Percentiles rank a stretch among this genome's conserved stretches.
Conservation (phyloP, 2,113 vertebrate genomes). For the Heterochromis multidens region DNA sequence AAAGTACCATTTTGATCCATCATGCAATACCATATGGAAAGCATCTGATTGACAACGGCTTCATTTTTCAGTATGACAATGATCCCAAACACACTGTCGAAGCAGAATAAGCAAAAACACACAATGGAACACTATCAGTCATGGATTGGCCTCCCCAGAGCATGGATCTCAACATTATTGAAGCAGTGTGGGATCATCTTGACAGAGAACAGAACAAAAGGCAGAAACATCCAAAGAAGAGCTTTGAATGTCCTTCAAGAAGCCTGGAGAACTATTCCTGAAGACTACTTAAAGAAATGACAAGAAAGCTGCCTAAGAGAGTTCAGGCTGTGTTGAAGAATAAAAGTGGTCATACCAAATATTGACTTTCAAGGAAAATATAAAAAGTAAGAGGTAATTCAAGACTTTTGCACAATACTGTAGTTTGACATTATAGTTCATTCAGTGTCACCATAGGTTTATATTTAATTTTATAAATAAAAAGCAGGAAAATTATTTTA, state of each 20-base stretch:
- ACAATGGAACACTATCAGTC: background rate
- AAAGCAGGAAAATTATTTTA: no score
- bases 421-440: background rate
- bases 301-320: background rate
- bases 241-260: background rate
- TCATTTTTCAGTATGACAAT: background rate
- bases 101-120: background rate
- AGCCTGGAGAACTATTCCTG: background rate
- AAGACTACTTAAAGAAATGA: background rate
- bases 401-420: background rate
- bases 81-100: background rate
- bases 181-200: background rate
- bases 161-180: fast-evolving
- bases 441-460: background rate
- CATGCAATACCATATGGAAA: background rate
- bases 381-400: background rate
- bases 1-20: background rate
- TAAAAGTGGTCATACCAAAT: background rate
- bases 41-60: background rate
- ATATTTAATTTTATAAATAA: background rate
- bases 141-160: background rate
- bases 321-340: no score
- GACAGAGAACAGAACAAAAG: background rate
- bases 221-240: no score
- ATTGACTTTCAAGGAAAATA: background rate